Conservation (phyloP, 2,113 vertebrate genomes). For the Eudyptes chrysolophus region DNA sequence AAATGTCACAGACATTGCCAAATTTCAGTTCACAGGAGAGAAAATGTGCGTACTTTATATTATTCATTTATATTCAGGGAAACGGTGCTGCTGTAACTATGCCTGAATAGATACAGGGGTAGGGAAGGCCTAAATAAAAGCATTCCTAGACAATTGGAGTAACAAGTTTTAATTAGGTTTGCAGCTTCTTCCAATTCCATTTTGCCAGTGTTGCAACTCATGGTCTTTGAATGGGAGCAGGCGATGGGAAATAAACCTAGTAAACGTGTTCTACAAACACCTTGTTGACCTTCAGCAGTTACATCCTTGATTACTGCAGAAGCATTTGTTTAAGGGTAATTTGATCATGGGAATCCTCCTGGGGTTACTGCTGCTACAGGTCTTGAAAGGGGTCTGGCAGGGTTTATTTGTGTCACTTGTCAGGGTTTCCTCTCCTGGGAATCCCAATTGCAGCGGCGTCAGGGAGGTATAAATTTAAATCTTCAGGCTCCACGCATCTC, state of each 20-base stretch:
- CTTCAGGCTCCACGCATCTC: neutral
- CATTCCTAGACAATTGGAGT: neutral
- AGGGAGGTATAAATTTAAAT: slow-evolving; percentile 14
- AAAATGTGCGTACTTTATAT: neutral
- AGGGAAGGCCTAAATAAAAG: slow-evolving; percentile 29
- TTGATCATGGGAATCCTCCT: neutral
- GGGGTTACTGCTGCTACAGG: neutral
- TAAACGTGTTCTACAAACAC: neutral
- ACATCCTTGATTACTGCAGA: neutral
- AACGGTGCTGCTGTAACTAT: neutral
- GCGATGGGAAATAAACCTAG: neutral
- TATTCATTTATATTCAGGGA: slow-evolving; percentile 14
- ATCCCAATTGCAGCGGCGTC: neutral
- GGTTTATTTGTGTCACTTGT: slow-evolving; percentile 44
- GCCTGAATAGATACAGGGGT: slow-evolving; percentile 3
- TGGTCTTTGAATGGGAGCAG: neutral
- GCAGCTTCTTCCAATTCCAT: neutral
- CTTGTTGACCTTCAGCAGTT: neutral
- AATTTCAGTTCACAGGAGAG: slow-evolving; percentile 3
- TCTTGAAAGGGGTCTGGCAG: neutral
- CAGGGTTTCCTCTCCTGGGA: neutral
- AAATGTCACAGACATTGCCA: neutral
- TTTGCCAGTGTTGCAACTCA: neutral
- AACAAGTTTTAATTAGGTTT: slow-evolving; percentile 23
- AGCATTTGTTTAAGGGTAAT: slow-evolving; percentile 37